phyloP scores from a whole-genome alignment of 2,888 invertebrate genomes.

The Cantharis lateralis region DNA sequence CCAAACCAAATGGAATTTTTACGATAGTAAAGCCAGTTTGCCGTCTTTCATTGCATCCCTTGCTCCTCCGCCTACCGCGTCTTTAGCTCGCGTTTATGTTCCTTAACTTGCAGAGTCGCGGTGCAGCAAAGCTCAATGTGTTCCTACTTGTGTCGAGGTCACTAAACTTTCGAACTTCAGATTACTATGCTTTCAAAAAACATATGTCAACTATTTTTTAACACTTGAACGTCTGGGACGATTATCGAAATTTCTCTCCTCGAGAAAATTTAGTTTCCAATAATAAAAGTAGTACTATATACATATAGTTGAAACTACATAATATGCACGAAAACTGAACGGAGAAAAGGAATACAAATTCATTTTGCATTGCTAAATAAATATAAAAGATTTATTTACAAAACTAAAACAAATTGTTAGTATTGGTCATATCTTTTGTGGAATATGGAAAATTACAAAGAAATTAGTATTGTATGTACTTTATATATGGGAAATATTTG shows the following conservation, averaged over 20 bases:
- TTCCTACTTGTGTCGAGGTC: conserved; percentile 56
- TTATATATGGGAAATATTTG: too few species aligned
- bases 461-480: too few species aligned
- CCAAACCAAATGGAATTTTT: conserved; percentile 18
- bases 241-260: neutral
- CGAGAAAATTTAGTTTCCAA: neutral
- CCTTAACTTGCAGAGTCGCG: conserved; percentile 44
- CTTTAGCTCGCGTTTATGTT: conserved; percentile 42
- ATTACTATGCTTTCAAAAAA: conserved; percentile 46
- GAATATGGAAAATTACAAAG: too few species aligned
- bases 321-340: neutral
- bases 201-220: conserved; percentile 33
- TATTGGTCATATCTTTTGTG: too few species aligned
- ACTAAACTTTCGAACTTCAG: conserved; percentile 53
- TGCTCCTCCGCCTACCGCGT: conserved; percentile 22
- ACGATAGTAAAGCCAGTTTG: conserved; percentile 13
- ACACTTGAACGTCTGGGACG: conserved; percentile 12
- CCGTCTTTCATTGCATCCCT: conserved; percentile 15
- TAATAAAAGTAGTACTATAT: too few species aligned
- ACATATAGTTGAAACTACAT: neutral
- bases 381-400: neutral
- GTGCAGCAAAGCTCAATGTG: conserved; percentile 54
- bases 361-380: too few species aligned
- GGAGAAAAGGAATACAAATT: neutral
- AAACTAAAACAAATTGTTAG: neutral